Conservation (phyloP, 1,140 invertebrate genomes). For the Diachasmimorpha longicaudata region DNA sequence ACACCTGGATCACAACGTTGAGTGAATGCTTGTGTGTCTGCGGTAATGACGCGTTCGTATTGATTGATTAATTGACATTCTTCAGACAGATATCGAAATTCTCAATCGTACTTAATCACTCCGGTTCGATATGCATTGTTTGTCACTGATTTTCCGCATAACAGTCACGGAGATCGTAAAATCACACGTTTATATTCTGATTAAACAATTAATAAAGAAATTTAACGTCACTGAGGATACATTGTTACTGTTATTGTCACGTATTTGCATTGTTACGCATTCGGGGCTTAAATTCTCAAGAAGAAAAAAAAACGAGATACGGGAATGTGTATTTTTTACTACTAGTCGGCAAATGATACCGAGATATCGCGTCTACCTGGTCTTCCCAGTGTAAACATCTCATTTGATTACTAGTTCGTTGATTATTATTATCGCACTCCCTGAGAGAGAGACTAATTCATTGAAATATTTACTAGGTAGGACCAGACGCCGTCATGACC, state of each 20-base stretch:
- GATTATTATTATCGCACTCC: background rate
- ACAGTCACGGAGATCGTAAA: too few relatives aligned
- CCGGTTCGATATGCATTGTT: too few relatives aligned
- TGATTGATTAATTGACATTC: too few relatives aligned
- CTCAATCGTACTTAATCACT: too few relatives aligned
- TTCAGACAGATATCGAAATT: too few relatives aligned
- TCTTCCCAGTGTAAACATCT: background rate
- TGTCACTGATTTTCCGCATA: too few relatives aligned
- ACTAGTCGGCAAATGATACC: background rate
- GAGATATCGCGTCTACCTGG: background rate
- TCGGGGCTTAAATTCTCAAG: background rate
- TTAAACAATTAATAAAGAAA: too few relatives aligned
- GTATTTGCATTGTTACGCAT: background rate
- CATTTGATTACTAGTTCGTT: background rate
- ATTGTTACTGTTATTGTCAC: background rate
- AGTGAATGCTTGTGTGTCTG: too few relatives aligned
- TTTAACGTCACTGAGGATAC: too few relatives aligned
- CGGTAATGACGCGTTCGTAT: too few relatives aligned
- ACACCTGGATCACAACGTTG: too few relatives aligned
- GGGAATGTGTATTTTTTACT: background rate
- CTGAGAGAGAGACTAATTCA: background rate
- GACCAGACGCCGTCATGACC: background rate
- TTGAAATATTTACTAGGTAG: background rate
- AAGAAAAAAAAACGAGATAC: background rate
- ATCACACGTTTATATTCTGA: too few relatives aligned